phyloP scores from a whole-genome alignment of 2,888 invertebrate species.

The Drosophila barbarae region DNA sequence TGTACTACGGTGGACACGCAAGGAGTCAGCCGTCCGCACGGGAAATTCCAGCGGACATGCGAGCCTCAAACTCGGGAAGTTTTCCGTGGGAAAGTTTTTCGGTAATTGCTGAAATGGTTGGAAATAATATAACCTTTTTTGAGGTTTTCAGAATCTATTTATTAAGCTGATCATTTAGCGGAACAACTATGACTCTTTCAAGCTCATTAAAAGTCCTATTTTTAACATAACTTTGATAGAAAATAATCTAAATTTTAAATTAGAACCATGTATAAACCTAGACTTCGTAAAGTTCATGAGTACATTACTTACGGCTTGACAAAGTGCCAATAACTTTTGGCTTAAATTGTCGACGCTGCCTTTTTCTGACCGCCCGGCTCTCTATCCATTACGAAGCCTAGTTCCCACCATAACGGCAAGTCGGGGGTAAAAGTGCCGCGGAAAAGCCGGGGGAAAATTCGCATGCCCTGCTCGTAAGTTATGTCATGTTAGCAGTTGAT shows the following conservation, averaged over 20 bases:
- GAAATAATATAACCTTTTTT: constrained; percentile 1
- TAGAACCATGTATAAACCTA: constrained; percentile 27
- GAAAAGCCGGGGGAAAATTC: constrained; percentile 48
- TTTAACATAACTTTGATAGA: not conserved
- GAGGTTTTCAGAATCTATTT: not conserved
- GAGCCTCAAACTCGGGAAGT: constrained; percentile 16
- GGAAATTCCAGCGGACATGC: constrained; percentile 35
- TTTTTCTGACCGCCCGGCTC: constrained; percentile 21
- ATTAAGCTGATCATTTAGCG: constrained; percentile 15
- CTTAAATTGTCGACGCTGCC: constrained; percentile 44
- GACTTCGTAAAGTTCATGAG: not conserved
- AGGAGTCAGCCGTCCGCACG: constrained; percentile 7
- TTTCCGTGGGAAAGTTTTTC: constrained; percentile 28
- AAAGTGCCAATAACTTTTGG: constrained; percentile 73
- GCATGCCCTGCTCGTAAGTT: constrained; percentile 70
- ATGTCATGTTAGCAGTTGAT: constrained; percentile 76
- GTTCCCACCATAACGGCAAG: constrained; percentile 52
- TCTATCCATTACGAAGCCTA: constrained; percentile 33
- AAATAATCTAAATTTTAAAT: not conserved
- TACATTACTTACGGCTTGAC: constrained; percentile 54
- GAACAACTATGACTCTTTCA: not conserved
- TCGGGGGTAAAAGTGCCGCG: constrained; percentile 17
- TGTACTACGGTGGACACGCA: constrained; percentile 36
- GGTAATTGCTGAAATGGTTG: constrained; percentile 4
- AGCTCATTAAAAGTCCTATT: not conserved